Conservation (phyloP, 2,888 invertebrate species). For the Chrysomela aeneicollis region DNA sequence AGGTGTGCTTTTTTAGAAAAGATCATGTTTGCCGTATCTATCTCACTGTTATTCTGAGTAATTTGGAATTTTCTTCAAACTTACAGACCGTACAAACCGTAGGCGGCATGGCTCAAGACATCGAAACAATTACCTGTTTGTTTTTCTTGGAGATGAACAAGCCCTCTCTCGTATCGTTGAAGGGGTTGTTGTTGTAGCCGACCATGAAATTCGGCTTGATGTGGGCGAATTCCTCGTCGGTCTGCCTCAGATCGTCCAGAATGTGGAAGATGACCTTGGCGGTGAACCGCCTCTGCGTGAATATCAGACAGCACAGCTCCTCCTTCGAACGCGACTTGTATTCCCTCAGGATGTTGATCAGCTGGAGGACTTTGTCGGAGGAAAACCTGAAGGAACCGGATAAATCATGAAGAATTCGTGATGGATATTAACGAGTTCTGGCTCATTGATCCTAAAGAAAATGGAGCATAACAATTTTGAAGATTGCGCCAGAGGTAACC, state of each 20-base stretch:
- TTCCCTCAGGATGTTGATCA: constrained; percentile 70
- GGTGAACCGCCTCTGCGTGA: constrained; percentile 76
- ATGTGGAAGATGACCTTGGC: constrained; percentile 79
- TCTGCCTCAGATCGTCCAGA: constrained; percentile 64
- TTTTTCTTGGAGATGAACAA: constrained; percentile 63
- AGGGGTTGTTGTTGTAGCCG: constrained; percentile 70
- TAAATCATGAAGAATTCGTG: no score
- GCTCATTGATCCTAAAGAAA: no score
- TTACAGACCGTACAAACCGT: no score
- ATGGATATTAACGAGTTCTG: no score
- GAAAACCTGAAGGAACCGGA: constrained; percentile 68
- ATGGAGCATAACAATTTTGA: no score
- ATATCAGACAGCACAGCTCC: constrained; percentile 74
- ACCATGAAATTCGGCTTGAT: constrained; percentile 77
- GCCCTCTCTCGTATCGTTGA: constrained; percentile 66
- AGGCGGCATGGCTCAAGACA: no score
- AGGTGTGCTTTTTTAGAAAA: no score
- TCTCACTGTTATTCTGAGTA: no score
- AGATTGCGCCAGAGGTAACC: no score
- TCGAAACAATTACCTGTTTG: constrained; percentile 54
- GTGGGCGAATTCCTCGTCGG: constrained; percentile 65
- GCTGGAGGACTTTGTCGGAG: constrained; percentile 66
- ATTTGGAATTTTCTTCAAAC: no score
- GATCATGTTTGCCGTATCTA: no score
- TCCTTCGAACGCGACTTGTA: constrained; percentile 63